phyloP scores from a whole-genome alignment of 2,113 vertebrate species.

The Daphoenositta chrysoptera region DNA sequence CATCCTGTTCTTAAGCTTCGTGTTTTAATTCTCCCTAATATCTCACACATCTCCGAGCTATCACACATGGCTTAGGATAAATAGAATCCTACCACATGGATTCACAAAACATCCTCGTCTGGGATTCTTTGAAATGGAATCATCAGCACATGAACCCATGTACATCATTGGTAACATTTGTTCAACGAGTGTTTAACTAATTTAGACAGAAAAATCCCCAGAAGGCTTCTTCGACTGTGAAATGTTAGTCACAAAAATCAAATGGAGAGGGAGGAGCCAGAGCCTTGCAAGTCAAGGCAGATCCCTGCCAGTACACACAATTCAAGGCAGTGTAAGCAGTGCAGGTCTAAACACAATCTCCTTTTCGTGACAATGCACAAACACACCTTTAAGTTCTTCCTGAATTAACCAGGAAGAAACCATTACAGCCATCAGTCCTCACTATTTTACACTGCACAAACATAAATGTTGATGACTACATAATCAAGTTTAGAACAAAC shows the following conservation, averaged over 20 bases:
- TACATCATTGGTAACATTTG: not conserved
- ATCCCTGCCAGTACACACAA: not conserved
- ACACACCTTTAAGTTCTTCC: rapidly evolving
- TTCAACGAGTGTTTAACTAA: not conserved
- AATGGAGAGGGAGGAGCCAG: not conserved
- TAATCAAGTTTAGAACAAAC: not conserved
- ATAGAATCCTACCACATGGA: not conserved
- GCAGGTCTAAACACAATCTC: not conserved
- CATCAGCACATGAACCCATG: not conserved
- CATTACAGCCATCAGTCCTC: not conserved
- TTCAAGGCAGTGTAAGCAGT: not conserved
- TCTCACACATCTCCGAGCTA: not conserved
- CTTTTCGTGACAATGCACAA: not conserved
- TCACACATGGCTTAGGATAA: not conserved
- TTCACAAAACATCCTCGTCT: not conserved
- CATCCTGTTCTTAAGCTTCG: not conserved
- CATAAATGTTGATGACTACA: not conserved
- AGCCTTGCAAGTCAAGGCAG: not conserved
- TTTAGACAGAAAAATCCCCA: not conserved
- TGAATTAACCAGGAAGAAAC: not conserved
- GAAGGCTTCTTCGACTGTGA: not conserved
- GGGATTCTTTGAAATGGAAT: not conserved
- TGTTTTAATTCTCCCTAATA: not conserved
- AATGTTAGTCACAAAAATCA: not conserved
- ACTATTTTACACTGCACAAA: not conserved